phyloP scores from a whole-genome alignment of 2,888 invertebrate species.

The Heliconius charithonia region DNA sequence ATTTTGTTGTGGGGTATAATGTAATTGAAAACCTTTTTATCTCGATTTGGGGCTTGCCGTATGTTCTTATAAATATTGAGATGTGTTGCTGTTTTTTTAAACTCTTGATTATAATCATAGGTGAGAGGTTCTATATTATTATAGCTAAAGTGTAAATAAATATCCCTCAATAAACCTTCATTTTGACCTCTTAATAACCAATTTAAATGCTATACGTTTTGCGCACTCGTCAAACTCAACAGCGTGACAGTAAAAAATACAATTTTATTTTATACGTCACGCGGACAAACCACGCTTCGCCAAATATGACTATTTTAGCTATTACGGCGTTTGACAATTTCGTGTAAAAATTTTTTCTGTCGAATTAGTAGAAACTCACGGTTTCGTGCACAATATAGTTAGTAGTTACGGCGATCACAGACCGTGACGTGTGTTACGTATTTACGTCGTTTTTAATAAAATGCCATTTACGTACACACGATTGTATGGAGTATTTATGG shows the following conservation, averaged over 20 bases:
- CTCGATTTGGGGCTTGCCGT: neutral
- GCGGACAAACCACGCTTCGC: neutral
- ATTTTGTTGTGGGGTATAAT: neutral
- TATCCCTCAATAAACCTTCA: neutral
- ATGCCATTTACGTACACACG: neutral
- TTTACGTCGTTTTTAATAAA: constrained; percentile 20
- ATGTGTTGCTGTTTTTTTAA: neutral
- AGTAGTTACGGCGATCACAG: constrained; percentile 20
- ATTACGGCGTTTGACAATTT: constrained; percentile 13
- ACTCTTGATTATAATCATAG: no score
- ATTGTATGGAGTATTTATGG: neutral
- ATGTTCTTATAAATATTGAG: neutral
- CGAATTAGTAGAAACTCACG: constrained; percentile 33
- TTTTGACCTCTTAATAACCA: neutral
- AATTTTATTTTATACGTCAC: constrained; percentile 1
- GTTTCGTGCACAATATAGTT: constrained; percentile 33
- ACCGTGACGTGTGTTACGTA: constrained; percentile 28
- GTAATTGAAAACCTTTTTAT: constrained; percentile 7
- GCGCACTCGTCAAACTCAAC: neutral
- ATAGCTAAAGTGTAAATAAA: neutral
- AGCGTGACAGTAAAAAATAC: constrained; percentile 8
- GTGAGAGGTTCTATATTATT: neutral
- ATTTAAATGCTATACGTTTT: neutral
- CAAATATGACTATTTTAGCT: constrained; percentile 22
- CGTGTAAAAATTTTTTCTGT: constrained; percentile 23